A percentile compares a stretch with the other conserved stretches of the same genome.
phyloP scores from a whole-genome alignment of 2,113 vertebrate genomes.

The Ailuropoda melanoleuca region DNA sequence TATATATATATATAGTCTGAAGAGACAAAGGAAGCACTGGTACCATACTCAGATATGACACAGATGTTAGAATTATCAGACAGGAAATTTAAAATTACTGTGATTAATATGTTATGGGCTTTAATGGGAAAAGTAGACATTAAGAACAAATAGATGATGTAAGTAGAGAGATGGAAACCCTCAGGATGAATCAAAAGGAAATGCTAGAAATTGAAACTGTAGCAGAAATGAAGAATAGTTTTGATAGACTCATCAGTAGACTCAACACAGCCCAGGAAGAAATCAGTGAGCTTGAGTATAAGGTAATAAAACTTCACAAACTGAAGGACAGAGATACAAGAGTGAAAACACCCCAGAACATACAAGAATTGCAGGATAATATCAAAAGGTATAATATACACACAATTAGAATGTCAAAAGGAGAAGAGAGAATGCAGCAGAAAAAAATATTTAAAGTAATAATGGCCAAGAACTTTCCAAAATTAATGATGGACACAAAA shows the following conservation, averaged over 20 bases:
- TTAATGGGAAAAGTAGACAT: conserved; percentile 17
- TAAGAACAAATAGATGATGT: neutral
- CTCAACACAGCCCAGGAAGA: neutral
- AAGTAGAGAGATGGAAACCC: neutral
- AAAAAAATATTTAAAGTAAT: neutral
- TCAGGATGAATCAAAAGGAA: conserved; percentile 36
- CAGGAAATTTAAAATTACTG: conserved; percentile 24
- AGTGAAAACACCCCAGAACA: neutral
- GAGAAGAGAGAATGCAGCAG: neutral
- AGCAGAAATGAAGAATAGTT: neutral
- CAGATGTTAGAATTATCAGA: conserved; percentile 30
- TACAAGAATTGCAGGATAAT: neutral
- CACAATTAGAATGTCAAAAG: neutral
- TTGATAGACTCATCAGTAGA: neutral
- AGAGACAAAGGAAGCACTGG: neutral
- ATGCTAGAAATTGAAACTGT: conserved; percentile 17
- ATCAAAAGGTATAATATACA: neutral
- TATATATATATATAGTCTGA: neutral
- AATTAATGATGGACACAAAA: conserved; percentile 9
- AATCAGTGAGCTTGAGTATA: neutral
- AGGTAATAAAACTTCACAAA: neutral
- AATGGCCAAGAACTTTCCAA: neutral
- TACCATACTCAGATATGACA: conserved; percentile 30
- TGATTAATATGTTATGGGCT: neutral
- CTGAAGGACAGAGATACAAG: neutral